Evolutionary conservation across 2,888 invertebrate species (phyloP).

Genomic region (Troides oblongomaculatus): DNA sequence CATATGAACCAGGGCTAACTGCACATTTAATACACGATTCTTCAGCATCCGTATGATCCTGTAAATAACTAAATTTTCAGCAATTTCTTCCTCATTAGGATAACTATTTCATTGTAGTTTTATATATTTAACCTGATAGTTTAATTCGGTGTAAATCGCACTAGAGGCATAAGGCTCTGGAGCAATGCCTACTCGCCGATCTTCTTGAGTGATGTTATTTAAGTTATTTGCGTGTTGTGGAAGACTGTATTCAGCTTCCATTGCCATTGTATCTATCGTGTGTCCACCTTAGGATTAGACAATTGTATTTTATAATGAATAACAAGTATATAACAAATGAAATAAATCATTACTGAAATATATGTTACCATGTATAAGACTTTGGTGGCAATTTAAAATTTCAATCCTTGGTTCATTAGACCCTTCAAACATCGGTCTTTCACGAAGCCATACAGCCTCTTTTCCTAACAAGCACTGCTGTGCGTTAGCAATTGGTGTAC

Average conservation of each 20-base stretch:
- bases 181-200: conserved; percentile 57
- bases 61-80: conserved; percentile 36
- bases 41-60: conserved; percentile 75
- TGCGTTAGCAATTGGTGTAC: conserved; percentile 64
- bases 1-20: conserved; percentile 77
- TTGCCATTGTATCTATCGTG: conserved; percentile 66
- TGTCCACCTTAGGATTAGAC: conserved; percentile 54
- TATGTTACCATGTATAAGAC: conserved; percentile 60
- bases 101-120: background rate
- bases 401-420: conserved; percentile 71
- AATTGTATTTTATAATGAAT: background rate
- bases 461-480: conserved; percentile 73
- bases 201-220: conserved; percentile 62
- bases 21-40: conserved; percentile 79
- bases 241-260: conserved; percentile 74
- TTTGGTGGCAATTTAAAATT: conserved; percentile 72
- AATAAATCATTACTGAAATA: background rate
- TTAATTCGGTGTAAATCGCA: conserved; percentile 79
- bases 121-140: conserved; percentile 60
- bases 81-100: background rate
- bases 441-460: conserved; percentile 73
- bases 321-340: background rate
- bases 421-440: conserved; percentile 69
- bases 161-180: conserved; percentile 89
- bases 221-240: conserved; percentile 65